These are phyloP conservation scores for Mesorhabditis spiculigera DNA, from an alignment of 2,888 invertebrate species.

Conservation along the genomic window DNA sequence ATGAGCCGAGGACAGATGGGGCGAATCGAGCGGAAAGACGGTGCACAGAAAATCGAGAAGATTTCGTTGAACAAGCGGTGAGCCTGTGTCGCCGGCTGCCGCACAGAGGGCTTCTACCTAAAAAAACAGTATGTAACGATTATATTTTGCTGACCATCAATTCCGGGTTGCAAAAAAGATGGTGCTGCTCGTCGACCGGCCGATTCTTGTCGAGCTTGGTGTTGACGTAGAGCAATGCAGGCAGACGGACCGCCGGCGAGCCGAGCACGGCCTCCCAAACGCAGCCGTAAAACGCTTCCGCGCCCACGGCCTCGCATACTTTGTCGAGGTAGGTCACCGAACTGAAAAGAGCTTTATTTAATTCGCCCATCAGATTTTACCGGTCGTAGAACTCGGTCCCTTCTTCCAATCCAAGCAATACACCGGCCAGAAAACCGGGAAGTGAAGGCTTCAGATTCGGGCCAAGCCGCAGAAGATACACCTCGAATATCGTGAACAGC, in stretches of 20 bases:
- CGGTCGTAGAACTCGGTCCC: conserved; percentile 57
- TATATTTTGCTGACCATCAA: not conserved
- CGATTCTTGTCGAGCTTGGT: conserved; percentile 76
- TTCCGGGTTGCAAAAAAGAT: conserved; percentile 62
- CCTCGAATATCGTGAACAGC: conserved; percentile 79
- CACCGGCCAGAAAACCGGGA: conserved; percentile 81
- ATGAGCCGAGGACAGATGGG: conserved; percentile 59
- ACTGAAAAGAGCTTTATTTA: conserved; percentile 20
- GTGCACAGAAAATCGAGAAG: conserved; percentile 77
- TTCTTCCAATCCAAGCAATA: conserved; percentile 71
- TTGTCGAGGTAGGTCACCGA: conserved; percentile 45
- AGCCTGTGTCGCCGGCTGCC: conserved; percentile 71
- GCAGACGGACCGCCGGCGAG: conserved; percentile 76
- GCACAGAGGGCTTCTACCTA: conserved; percentile 76
- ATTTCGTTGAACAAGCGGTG: conserved; percentile 76
- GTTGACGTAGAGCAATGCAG: conserved; percentile 77
- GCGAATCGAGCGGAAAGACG: conserved; percentile 79
- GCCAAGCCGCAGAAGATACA: conserved; percentile 78
- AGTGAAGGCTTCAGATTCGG: conserved; percentile 75
- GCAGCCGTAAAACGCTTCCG: conserved; percentile 78
- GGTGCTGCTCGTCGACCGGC: conserved; percentile 75
- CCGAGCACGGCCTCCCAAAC: conserved; percentile 80
- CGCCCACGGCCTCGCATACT: conserved; percentile 67
- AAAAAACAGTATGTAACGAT: conserved; percentile 13
- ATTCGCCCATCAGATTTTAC: conserved; percentile 19